A percentile compares a stretch with the other conserved stretches of the same genome.
Conservation (phyloP, 2,888 invertebrate genomes). For the Ichneumon xanthorius region DNA sequence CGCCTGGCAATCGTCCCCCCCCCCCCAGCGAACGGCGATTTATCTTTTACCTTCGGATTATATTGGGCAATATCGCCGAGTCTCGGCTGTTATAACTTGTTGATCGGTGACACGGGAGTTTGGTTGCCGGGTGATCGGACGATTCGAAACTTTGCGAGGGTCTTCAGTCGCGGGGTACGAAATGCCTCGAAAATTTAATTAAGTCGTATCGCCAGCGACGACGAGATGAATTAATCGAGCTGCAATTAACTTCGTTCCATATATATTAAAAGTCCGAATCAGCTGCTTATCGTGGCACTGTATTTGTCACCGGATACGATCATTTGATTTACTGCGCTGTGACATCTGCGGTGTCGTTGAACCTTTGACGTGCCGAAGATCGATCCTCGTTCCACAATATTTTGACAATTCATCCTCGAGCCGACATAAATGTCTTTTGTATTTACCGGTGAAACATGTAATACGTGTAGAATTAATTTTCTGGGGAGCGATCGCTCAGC, state of each 20-base stretch:
- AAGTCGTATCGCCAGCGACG: slow-evolving; percentile 25
- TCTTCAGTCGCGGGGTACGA: background rate
- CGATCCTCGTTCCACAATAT: slow-evolving; percentile 74
- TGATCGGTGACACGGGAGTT: slow-evolving; percentile 73
- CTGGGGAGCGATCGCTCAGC: slow-evolving; percentile 69
- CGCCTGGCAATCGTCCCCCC: background rate
- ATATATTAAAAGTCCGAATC: slow-evolving; percentile 25
- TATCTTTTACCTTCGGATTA: slow-evolving; percentile 70
- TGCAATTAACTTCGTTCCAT: slow-evolving; percentile 24
- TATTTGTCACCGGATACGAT: slow-evolving; percentile 3
- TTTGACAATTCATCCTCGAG: slow-evolving; percentile 67
- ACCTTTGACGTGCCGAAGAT: slow-evolving; percentile 49
- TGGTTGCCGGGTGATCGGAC: slow-evolving; percentile 31
- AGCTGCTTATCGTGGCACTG: background rate
- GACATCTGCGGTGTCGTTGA: slow-evolving; percentile 32
- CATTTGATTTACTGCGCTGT: slow-evolving; percentile 21
- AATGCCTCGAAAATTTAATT: slow-evolving; percentile 50
- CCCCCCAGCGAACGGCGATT: slow-evolving; percentile 55
- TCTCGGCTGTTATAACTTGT: slow-evolving; percentile 77
- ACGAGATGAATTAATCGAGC: slow-evolving; percentile 39
- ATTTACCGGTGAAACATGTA: slow-evolving; percentile 31
- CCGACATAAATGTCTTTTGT: slow-evolving; percentile 19
- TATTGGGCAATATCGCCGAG: slow-evolving; percentile 77
- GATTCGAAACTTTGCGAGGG: slow-evolving; percentile 53
- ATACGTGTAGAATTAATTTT: slow-evolving; percentile 66